Conservation (phyloP, 1,140 invertebrate genomes). For the Vanessa atalanta region DNA sequence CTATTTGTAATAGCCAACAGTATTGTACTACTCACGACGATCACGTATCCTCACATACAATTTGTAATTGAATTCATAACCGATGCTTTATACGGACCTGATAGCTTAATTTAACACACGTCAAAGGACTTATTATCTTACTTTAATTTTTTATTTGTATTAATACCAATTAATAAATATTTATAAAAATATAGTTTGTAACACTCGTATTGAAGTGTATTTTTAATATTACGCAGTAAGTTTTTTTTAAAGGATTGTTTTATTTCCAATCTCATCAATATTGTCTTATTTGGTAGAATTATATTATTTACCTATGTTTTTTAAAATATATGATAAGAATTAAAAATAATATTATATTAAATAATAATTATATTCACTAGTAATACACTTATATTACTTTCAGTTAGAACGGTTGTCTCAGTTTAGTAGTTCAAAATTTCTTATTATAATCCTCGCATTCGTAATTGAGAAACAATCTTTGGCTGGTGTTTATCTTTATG, state of each 20-base stretch:
- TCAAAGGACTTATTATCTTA: background rate
- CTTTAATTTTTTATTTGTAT: too few species aligned
- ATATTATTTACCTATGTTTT: background rate
- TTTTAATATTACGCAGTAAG: too few species aligned
- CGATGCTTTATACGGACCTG: constrained; percentile 61
- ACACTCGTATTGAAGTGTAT: background rate
- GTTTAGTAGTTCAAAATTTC: background rate
- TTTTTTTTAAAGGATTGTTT: background rate
- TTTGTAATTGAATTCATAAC: constrained; percentile 56
- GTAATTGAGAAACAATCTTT: background rate
- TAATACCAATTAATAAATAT: too few species aligned
- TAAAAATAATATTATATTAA: background rate
- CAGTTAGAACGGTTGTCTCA: background rate
- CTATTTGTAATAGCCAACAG: constrained; percentile 74
- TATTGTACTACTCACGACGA: constrained; percentile 65
- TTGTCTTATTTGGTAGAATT: background rate
- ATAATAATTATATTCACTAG: background rate
- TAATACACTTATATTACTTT: background rate
- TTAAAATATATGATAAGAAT: background rate
- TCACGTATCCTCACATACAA: constrained; percentile 67
- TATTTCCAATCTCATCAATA: background rate
- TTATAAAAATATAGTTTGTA: background rate
- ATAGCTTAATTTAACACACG: constrained; percentile 31
- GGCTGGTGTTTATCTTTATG: background rate
- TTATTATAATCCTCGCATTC: constrained; percentile 10